Evolutionary conservation across 1,140 invertebrate genomes (phyloP), one percentile per base, ranked within the genome.

Genomic region (Trachelipus rathkii): DNA sequence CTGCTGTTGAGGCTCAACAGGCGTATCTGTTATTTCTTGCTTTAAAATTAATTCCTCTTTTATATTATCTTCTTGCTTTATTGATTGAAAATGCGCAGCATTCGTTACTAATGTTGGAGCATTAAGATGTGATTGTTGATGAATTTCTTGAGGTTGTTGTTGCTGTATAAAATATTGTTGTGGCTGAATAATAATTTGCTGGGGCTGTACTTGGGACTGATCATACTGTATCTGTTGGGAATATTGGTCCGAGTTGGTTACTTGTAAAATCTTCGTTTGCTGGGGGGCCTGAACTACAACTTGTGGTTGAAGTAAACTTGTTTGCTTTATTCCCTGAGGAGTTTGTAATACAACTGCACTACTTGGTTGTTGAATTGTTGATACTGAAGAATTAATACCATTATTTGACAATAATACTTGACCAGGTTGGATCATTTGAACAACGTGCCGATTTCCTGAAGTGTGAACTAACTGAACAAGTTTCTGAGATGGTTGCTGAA

Each of bases 391-490:
- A 24, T 11, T 15, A 71, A 44, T 15, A 44, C 23, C 19, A 60
- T 60, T 60, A 15, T 19, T 19, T 13, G 50, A 24, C 21, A 15
- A 11, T 21, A 44, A 60, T 4, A 15, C 19, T 53, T 66, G 73
- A 19, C 71, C 21, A 19, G 43, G 33, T 53, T 67, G 73, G 33
- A 68, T 46, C 60, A 75, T 44, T 13, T 33, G 23, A 45, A 72
- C n/a, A 10, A 72, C 23, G 23, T 44, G 74, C 33, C 71, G 46
- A 24, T 46, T 72, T 44, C 75, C 75, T 44, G 73, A 74, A 19
- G 75, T 53, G 33, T 79, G 78, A 6, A 79, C 78, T 44, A 79
- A 73, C 46, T 77, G 78, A 11, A 77, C 75, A 15, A 77, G 67
- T 43, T 75, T 74, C 43, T 79, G 78, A 11, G 69, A 68, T 15